Evolutionary conservation across 2,113 vertebrate genomes (phyloP).

Genomic region (Python bivittatus): DNA sequence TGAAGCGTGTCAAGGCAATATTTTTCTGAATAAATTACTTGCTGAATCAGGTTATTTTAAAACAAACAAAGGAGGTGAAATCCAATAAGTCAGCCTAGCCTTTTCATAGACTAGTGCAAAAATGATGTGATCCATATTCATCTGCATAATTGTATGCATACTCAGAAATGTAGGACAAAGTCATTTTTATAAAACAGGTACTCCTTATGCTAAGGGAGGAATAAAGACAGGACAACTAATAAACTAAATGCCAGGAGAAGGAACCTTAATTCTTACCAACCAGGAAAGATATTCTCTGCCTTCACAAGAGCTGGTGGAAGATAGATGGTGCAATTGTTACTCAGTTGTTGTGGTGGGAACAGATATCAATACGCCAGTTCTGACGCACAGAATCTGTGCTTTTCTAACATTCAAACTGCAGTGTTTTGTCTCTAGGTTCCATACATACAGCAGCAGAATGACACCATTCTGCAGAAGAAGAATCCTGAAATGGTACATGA

Average conservation of each 20-base stretch:
- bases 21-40: background rate
- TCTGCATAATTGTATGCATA: no score
- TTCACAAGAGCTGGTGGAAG: constrained; percentile 11
- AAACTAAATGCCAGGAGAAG: background rate
- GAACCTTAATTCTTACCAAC: background rate
- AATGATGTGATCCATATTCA: background rate
- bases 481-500: background rate
- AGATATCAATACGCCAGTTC: background rate
- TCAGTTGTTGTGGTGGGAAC: background rate
- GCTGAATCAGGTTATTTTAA: background rate
- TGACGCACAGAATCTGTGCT: background rate
- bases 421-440: background rate
- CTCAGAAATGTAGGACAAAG: background rate
- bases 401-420: background rate
- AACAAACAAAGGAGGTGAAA: background rate
- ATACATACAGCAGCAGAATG: background rate
- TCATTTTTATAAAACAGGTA: background rate
- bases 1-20: background rate
- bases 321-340: background rate
- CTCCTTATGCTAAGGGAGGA: background rate
- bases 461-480: background rate
- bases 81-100: background rate
- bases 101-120: background rate
- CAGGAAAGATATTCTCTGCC: background rate
- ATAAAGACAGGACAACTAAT: background rate